A percentile compares a stretch with the other conserved stretches of the same genome.
phyloP scores from a whole-genome alignment of 2,113 vertebrate genomes.

The Microtus ochrogaster region DNA sequence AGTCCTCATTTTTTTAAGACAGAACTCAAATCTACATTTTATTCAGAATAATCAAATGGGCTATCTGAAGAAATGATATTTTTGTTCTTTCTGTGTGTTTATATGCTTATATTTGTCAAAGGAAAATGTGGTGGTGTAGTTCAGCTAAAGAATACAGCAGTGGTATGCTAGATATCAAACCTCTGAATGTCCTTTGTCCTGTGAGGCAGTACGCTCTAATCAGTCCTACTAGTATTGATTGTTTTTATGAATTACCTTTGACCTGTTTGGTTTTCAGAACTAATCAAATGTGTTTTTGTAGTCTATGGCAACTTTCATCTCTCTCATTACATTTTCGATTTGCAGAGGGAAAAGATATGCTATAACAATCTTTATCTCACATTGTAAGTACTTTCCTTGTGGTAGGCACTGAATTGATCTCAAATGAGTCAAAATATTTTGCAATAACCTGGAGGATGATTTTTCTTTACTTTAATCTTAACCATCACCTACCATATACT shows the following conservation, averaged over 20 bases:
- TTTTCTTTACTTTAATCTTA: slow-evolving; percentile 13
- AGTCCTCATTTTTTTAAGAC: background rate
- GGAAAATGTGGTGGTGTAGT: background rate
- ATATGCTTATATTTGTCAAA: background rate
- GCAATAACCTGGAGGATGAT: background rate
- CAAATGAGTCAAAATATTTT: slow-evolving; percentile 34
- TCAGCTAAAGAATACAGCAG: background rate
- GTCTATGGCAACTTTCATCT: slow-evolving; percentile 11
- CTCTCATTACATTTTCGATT: background rate
- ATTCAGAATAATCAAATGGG: background rate
- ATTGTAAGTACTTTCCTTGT: slow-evolving; percentile 26
- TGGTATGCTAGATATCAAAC: background rate
- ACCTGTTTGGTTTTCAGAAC: background rate
- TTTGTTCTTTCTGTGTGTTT: background rate
- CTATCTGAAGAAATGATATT: background rate
- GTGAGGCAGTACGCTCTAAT: background rate
- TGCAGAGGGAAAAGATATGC: background rate
- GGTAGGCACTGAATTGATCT: background rate
- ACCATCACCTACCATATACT: background rate
- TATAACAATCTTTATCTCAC: slow-evolving; percentile 2
- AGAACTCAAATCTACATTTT: background rate
- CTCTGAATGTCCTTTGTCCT: background rate
- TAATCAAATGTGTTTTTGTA: slow-evolving; percentile 2
- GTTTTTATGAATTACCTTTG: background rate
- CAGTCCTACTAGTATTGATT: background rate